Base-by-base conservation (phyloP, 2,888 invertebrate genomes). In the Stenichneumon culpator region DNA sequence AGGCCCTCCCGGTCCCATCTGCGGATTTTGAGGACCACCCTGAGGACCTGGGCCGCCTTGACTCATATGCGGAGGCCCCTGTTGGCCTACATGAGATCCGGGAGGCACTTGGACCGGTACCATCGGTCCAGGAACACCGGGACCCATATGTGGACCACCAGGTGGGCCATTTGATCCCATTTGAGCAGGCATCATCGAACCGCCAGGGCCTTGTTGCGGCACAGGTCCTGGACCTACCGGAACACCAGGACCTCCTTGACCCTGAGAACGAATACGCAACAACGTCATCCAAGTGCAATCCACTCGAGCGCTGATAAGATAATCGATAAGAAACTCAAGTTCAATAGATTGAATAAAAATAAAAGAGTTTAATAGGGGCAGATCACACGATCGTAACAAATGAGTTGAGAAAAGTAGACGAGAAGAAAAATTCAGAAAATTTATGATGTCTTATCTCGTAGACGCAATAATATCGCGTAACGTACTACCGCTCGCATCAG, bases 201-300 rank as follows among this genome's bases (percentile, higher is more conserved):
- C 92, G 16, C 92, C 91, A 0, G 93, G 91, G n/a, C 90, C 90
- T 74, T 92, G 92, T 73, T 92, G 94, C 44, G 93, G 90, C 73
- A 90, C 92, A 25, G 93, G 91, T 32, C 90, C 91, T 32, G 91
- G 87, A 3, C 86, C 88, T 1, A 86, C 90, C 16, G 92, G 92
- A 50, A 89, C 91, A 22, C 90, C 91, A 3, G 91, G 88, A 57
- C 91, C 91, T 39, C 91, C 90, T 88, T 91, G 93, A 84, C 89
- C 90, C 92, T 93, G 73, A 73, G 88, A 89, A 68, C 32, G 19
- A 25, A 79, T 50, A 81, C 77, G 44, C 47, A 19, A n/a, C 11
- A 68, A 77, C 44, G 39, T 60, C 60, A n/a, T 67, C 19, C 7
- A 74, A 79, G 39, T 32, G 16, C 67, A 47, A 78, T 69, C 6